These are phyloP conservation scores for Leptinotarsa peninsularis DNA, from an alignment of 2,888 invertebrate species.

Conservation along the genomic window DNA sequence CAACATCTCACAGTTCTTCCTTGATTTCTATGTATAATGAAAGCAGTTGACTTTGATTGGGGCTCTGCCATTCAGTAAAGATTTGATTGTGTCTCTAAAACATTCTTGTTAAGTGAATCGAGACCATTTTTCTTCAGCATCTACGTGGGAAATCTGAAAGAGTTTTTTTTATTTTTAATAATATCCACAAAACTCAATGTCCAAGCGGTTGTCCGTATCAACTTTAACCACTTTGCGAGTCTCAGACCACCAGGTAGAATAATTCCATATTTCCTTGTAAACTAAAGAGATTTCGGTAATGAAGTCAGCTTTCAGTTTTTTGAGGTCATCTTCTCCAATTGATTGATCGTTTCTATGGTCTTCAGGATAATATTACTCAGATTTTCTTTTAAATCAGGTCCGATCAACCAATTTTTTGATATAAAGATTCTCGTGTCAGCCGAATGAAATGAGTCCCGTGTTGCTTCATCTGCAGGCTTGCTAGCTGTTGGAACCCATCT, in stretches of 20 bases:
- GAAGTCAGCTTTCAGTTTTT: neutral
- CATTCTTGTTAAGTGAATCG: neutral
- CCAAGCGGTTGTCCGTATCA: neutral
- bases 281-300: neutral
- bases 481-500: neutral
- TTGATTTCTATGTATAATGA: neutral
- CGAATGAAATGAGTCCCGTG: neutral
- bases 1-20: neutral
- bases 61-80: neutral
- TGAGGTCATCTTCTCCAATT: neutral
- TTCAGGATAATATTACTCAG: neutral
- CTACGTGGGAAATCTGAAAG: neutral
- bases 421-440: neutral
- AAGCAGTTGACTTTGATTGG: neutral
- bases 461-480: conserved; percentile 8
- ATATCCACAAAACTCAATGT: neutral
- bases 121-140: neutral
- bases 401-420: neutral
- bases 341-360: neutral
- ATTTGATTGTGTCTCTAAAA: neutral
- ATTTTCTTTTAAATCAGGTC: neutral
- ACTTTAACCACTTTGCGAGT: neutral
- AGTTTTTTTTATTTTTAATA: neutral
- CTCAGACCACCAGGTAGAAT: neutral
- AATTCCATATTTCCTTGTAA: neutral